Conservation (phyloP, 2,888 invertebrate genomes). For the Plebejus anna region DNA sequence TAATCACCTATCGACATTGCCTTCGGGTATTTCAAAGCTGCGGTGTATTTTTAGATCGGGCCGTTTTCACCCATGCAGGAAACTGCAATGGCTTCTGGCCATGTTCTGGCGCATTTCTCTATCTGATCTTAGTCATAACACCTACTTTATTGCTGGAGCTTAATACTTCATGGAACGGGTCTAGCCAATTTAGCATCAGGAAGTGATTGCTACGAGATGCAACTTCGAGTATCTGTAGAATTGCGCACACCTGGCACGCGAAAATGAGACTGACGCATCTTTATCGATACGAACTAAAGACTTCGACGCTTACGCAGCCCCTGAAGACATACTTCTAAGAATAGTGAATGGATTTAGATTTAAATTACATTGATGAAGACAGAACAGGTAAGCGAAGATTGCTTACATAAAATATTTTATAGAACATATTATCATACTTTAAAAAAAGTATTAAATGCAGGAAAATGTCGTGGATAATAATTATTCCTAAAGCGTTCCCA, state of each 20-base stretch:
- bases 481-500: neutral
- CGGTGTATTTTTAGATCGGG: constrained; percentile 49
- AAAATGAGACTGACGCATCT: constrained; percentile 4
- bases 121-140: constrained; percentile 23
- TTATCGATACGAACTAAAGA: neutral
- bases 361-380: neutral
- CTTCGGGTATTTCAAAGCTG: constrained; percentile 59
- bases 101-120: constrained; percentile 27
- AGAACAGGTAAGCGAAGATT: too few relatives aligned
- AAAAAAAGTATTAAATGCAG: neutral
- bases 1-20: constrained; percentile 46
- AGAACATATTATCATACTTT: too few relatives aligned
- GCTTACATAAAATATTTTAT: too few relatives aligned
- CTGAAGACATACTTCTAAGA: neutral
- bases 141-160: constrained; percentile 6
- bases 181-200: neutral
- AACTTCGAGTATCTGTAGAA: neutral
- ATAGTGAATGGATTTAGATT: neutral
- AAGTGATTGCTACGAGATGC: neutral
- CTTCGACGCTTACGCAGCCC: neutral
- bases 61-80: constrained; percentile 41
- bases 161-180: neutral
- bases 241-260: constrained; percentile 10
- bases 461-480: neutral
- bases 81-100: constrained; percentile 31